phyloP scores from a whole-genome alignment of 2,888 invertebrate genomes.

The Cenopis cana region DNA sequence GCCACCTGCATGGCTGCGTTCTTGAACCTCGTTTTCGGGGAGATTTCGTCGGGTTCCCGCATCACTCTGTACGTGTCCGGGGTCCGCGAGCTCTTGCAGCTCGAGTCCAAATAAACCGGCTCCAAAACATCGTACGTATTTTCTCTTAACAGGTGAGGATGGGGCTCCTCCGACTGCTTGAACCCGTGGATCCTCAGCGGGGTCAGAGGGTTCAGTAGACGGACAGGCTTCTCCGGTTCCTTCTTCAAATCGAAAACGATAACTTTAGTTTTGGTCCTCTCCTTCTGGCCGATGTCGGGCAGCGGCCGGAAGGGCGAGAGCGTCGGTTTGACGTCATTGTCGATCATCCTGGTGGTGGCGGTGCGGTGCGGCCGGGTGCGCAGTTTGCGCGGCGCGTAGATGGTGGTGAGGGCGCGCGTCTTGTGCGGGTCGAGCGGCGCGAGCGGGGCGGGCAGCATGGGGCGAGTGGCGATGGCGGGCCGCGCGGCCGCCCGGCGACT shows the following conservation, averaged over 20 bases:
- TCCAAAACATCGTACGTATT: slow-evolving; percentile 80
- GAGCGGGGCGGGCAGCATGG: slow-evolving; percentile 76
- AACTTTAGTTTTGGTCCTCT: slow-evolving; percentile 70
- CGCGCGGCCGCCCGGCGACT: slow-evolving; percentile 72
- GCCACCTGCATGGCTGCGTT: slow-evolving; percentile 76
- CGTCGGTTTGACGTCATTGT: slow-evolving; percentile 70
- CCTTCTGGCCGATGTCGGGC: slow-evolving; percentile 78
- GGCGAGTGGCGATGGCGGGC: slow-evolving; percentile 66
- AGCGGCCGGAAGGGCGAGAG: slow-evolving; percentile 79
- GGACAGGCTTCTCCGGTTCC: slow-evolving; percentile 56
- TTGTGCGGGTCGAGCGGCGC: slow-evolving; percentile 73
- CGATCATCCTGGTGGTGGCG: slow-evolving; percentile 76
- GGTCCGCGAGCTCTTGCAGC: slow-evolving; percentile 56
- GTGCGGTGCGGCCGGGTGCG: slow-evolving; percentile 72
- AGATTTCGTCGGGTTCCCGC: slow-evolving; percentile 55
- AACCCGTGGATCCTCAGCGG: slow-evolving; percentile 70
- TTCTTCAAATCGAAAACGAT: slow-evolving; percentile 74
- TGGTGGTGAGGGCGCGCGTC: slow-evolving; percentile 77
- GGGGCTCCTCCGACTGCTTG: slow-evolving; percentile 56
- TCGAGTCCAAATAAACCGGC: slow-evolving; percentile 67
- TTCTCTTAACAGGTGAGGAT: slow-evolving; percentile 46
- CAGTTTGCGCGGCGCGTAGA: slow-evolving; percentile 78
- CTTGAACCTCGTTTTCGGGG: slow-evolving; percentile 76
- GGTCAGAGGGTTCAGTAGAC: slow-evolving; percentile 75
- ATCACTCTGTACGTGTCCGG: slow-evolving; percentile 45